These are phyloP conservation scores for Bathynomus jamesi DNA, from an alignment of 1,140 invertebrate genomes.

Conservation along the genomic window DNA sequence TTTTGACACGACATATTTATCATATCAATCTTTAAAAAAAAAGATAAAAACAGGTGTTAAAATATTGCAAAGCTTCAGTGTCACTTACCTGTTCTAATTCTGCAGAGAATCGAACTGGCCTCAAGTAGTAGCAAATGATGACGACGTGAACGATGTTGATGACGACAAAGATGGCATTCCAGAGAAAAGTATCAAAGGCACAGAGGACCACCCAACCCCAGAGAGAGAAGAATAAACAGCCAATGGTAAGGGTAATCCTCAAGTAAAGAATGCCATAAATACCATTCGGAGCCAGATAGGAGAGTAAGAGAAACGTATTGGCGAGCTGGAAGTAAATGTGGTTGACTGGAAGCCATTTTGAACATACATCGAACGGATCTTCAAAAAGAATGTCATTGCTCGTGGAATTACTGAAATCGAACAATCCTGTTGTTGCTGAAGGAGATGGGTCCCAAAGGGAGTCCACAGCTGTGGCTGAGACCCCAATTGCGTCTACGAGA, in stretches of 20 bases:
- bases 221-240: constrained; percentile 64
- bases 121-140: constrained; percentile 67
- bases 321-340: constrained; percentile 74
- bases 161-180: constrained; percentile 72
- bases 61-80: no score
- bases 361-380: neutral
- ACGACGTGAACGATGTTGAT: constrained; percentile 75
- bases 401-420: neutral
- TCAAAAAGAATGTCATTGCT: neutral
- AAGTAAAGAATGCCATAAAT: constrained; percentile 70
- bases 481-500: neutral
- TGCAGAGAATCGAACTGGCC: constrained; percentile 71
- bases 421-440: neutral
- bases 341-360: constrained; percentile 45
- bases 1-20: no score
- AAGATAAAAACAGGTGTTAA: no score
- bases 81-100: constrained; percentile 67
- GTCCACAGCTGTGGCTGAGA: neutral
- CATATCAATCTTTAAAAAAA: no score
- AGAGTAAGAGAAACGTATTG: constrained; percentile 70
- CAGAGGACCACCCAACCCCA: constrained; percentile 79
- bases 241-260: constrained; percentile 63
- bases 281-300: constrained; percentile 68
- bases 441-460: neutral
- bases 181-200: constrained; percentile 72